Percentiles rank a stretch among this genome's conserved stretches.
These are phyloP conservation scores for Drosophila lacicola DNA, from an alignment of 2,888 invertebrate species.

Conservation along the genomic window DNA sequence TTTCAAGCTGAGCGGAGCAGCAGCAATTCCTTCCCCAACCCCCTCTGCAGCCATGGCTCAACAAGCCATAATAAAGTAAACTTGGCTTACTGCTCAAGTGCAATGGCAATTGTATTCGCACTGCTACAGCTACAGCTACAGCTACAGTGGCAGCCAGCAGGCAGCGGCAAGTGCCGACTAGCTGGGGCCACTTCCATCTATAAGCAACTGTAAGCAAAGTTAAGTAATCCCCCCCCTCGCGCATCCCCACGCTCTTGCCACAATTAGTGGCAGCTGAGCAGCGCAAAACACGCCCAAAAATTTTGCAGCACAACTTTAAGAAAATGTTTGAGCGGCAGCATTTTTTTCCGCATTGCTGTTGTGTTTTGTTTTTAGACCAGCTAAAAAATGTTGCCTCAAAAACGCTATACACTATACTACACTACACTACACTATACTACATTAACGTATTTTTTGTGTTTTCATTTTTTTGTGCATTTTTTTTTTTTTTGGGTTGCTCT, in stretches of 20 bases:
- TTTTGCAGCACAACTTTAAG: constrained; percentile 64
- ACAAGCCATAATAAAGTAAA: constrained; percentile 72
- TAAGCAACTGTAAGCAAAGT: constrained; percentile 59
- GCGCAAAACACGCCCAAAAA: constrained; percentile 30
- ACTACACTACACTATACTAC: constrained; percentile 26
- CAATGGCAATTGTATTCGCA: constrained; percentile 73
- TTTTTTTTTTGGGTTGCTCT: constrained; percentile 55
- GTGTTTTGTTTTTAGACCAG: constrained; percentile 44
- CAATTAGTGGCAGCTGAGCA: constrained; percentile 59
- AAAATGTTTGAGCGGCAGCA: constrained; percentile 49
- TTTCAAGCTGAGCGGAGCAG: constrained; percentile 26
- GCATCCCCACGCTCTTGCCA: constrained; percentile 36
- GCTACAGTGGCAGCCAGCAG: constrained; percentile 42
- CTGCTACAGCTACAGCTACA: constrained; percentile 47
- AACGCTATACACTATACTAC: constrained; percentile 39
- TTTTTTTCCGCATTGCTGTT: constrained; percentile 19
- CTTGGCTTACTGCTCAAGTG: constrained; percentile 76
- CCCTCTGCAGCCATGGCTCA: not conserved
- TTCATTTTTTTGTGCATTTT: constrained; percentile 13
- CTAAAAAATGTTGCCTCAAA: constrained; percentile 34
- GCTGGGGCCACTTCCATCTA: constrained; percentile 53
- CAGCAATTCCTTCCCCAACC: not conserved
- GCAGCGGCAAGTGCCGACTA: constrained; percentile 28
- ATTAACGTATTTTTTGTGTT: constrained; percentile 4
- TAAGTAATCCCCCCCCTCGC: constrained; percentile 61